A percentile compares a stretch with the other conserved stretches of the same genome.
Evolutionary conservation across 2,797 vertebrate species (phyloP).

Genomic region (Arctocebus calabarensis): DNA sequence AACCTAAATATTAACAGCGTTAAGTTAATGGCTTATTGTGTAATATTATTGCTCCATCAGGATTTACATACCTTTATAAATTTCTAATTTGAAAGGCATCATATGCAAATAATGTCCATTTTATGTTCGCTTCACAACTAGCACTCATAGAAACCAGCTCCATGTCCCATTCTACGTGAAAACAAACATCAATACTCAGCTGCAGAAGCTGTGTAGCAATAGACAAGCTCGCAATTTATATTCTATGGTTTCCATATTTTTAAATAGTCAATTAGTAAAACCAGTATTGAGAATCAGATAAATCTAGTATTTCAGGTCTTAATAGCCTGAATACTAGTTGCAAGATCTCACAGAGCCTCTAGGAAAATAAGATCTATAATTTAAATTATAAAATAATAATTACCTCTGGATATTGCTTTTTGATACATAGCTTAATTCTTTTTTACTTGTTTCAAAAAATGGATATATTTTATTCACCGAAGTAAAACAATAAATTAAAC

Average conservation of each 20-base stretch:
- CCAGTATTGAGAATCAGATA: slow-evolving; percentile 49
- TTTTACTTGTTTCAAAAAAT: slow-evolving; percentile 75
- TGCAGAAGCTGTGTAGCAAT: slow-evolving; percentile 9
- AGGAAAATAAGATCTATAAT: slow-evolving; percentile 82
- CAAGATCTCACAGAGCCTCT: slow-evolving; percentile 69
- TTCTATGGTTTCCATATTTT: slow-evolving; percentile 25
- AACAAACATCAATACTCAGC: background rate
- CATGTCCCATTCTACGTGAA: slow-evolving; percentile 43
- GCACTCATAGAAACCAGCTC: background rate
- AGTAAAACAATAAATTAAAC: slow-evolving; percentile 71
- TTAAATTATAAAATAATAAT: slow-evolving; percentile 84
- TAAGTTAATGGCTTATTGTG: slow-evolving; percentile 61
- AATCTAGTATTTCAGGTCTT: slow-evolving; percentile 68
- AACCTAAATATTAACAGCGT: slow-evolving; percentile 57
- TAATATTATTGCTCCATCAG: slow-evolving; percentile 40
- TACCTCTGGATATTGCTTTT: slow-evolving; percentile 83
- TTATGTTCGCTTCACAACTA: slow-evolving; percentile 68
- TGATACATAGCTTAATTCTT: slow-evolving; percentile 83
- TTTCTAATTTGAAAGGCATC: slow-evolving; percentile 61
- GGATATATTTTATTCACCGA: slow-evolving; percentile 69
- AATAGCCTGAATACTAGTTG: slow-evolving; percentile 74
- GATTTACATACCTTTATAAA: slow-evolving; percentile 65
- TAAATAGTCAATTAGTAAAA: slow-evolving; percentile 51
- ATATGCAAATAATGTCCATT: slow-evolving; percentile 67
- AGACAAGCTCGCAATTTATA: slow-evolving; percentile 54